A percentile compares a stretch with the other conserved stretches of the same genome.
phyloP scores from a whole-genome alignment of 1,140 invertebrate species.

The Chrysomallon squamiferum region DNA sequence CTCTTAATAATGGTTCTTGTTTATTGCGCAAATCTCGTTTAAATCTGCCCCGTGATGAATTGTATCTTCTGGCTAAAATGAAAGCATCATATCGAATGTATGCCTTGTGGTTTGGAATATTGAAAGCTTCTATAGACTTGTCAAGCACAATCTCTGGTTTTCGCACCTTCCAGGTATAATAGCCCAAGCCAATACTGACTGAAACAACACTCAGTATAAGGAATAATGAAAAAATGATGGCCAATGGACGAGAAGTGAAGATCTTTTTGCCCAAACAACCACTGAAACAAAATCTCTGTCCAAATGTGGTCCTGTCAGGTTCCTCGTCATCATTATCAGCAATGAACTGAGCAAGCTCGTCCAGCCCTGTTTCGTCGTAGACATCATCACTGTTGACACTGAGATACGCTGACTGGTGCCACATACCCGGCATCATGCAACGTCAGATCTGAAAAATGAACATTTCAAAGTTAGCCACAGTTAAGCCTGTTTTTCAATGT shows the following conservation, averaged over 20 bases:
- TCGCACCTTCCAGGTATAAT: constrained; percentile 32
- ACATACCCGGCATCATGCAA: constrained; percentile 1
- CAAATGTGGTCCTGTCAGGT: not conserved
- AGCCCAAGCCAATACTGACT: constrained; percentile 33
- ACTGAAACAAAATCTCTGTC: not conserved
- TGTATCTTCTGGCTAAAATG: constrained; percentile 32
- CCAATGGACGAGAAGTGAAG: constrained; percentile 9
- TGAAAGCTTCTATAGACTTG: constrained; percentile 51
- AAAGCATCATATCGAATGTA: constrained; percentile 42
- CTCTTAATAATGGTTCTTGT: not conserved
- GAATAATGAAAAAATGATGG: constrained; percentile 27
- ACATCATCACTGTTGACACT: not conserved
- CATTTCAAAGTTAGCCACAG: too few relatives aligned
- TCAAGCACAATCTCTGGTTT: constrained; percentile 45
- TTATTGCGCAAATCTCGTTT: not conserved
- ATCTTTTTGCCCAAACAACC: not conserved
- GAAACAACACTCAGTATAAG: constrained; percentile 12
- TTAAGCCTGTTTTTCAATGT: too few relatives aligned
- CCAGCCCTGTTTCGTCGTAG: not conserved
- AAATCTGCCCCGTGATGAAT: constrained; percentile 1
- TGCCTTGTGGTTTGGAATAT: constrained; percentile 52
- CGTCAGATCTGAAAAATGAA: too few relatives aligned
- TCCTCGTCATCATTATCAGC: not conserved
- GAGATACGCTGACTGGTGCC: not conserved
- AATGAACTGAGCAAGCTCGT: not conserved